These are phyloP conservation scores for Solenodon paradoxus DNA, from an alignment of 2,113 vertebrate species.

Conservation along the genomic window DNA sequence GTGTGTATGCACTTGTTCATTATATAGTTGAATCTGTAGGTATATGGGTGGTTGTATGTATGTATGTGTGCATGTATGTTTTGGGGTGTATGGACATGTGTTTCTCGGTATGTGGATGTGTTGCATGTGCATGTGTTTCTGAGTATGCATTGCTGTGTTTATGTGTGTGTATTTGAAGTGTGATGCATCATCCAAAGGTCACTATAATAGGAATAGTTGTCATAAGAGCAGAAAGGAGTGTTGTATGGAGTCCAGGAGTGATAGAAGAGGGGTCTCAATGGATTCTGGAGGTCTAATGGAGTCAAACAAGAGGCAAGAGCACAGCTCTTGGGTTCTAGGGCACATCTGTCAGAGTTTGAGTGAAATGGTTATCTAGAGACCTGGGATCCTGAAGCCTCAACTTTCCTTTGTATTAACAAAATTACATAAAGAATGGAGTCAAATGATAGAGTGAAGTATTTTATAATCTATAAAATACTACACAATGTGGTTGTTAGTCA, in stretches of 20 bases:
- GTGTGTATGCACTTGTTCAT: no score
- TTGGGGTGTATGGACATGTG: no score
- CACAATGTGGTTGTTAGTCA: not conserved
- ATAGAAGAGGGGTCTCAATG: not conserved
- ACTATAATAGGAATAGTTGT: not conserved
- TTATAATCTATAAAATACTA: not conserved
- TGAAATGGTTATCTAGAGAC: not conserved
- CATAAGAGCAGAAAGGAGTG: not conserved
- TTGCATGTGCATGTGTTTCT: no score
- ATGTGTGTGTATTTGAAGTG: not conserved
- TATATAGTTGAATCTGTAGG: no score
- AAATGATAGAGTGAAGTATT: not conserved
- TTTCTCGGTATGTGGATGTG: not conserved
- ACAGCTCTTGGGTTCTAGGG: no score
- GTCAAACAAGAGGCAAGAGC: not conserved
- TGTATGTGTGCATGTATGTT: not conserved
- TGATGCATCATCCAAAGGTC: not conserved
- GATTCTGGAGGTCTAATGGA: not conserved
- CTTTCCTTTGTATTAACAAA: not conserved
- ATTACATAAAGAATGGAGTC: not conserved
- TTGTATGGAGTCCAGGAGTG: not conserved
- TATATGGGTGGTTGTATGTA: not conserved
- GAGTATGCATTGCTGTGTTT: no score
- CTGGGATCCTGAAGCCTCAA: not conserved
- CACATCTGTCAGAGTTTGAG: fast-evolving